Conservation (phyloP, 2,797 vertebrate genomes). For the Avahi laniger region DNA sequence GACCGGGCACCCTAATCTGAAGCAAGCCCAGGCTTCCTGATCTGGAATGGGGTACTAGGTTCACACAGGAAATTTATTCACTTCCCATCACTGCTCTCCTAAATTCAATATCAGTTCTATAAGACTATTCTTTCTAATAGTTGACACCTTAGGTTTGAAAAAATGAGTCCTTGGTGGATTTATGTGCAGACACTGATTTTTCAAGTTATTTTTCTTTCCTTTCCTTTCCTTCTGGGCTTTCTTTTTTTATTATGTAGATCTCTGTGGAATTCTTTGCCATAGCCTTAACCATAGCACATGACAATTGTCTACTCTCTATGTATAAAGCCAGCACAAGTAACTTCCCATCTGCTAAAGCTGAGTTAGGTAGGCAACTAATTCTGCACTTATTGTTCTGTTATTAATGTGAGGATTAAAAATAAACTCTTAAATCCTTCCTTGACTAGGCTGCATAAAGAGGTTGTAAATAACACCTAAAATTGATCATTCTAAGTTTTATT, state of each 20-base stretch:
- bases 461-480: slow-evolving; percentile 16
- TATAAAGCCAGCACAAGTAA: background rate
- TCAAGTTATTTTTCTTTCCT: background rate
- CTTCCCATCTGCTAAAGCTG: background rate
- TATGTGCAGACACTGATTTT: background rate
- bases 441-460: background rate
- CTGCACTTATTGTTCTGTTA: background rate
- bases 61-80: background rate
- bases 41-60: background rate
- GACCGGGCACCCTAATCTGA: background rate
- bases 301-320: background rate
- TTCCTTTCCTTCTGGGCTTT: background rate
- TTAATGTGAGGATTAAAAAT: background rate
- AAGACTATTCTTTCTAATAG: background rate
- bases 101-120: background rate
- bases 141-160: background rate
- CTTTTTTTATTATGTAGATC: background rate
- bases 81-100: background rate
- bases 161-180: background rate
- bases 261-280: background rate
- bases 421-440: background rate
- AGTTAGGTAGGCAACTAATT: background rate
- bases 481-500: background rate
- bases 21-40: background rate
- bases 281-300: too few relatives aligned